These are phyloP conservation scores for Cybosia mesomella DNA, from an alignment of 2,888 invertebrate genomes.

Conservation along the genomic window DNA sequence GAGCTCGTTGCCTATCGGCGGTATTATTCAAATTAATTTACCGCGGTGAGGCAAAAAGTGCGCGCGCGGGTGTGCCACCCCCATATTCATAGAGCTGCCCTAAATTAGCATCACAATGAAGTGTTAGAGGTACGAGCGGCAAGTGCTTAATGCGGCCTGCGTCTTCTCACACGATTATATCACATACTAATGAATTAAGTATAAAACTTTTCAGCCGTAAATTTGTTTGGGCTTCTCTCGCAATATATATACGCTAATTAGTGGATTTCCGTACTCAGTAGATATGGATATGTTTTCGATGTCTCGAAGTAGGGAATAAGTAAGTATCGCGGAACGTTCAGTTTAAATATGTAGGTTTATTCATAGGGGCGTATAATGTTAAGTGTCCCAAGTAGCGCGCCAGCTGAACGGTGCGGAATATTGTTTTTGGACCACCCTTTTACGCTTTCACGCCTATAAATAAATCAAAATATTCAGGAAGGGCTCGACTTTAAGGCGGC, in stretches of 20 bases:
- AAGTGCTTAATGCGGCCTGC: conserved; percentile 80
- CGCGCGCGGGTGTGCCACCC: conserved; percentile 75
- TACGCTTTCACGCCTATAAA: conserved; percentile 85
- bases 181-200: conserved; percentile 81
- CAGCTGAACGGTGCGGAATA: conserved; percentile 77
- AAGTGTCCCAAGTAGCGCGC: conserved; percentile 68
- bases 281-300: conserved; percentile 44
- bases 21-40: conserved; percentile 86
- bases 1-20: conserved; percentile 80
- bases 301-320: conserved; percentile 35
- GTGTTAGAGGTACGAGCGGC: conserved; percentile 79
- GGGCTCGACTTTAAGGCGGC: conserved; percentile 86
- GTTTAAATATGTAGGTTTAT: conserved; percentile 61
- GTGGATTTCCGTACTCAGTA: conserved; percentile 33
- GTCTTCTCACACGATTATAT: conserved; percentile 79
- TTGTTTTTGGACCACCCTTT: conserved; percentile 85
- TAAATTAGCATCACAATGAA: conserved; percentile 87
- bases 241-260: conserved; percentile 57
- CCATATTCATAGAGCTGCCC: conserved; percentile 85
- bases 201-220: conserved; percentile 74
- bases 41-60: conserved; percentile 84
- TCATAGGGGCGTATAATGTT: conserved; percentile 72
- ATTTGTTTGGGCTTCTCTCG: conserved; percentile 71
- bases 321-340: conserved; percentile 46
- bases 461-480: conserved; percentile 87